Conservation (phyloP, 1,140 invertebrate species). For the Heterodera schachtii region DNA sequence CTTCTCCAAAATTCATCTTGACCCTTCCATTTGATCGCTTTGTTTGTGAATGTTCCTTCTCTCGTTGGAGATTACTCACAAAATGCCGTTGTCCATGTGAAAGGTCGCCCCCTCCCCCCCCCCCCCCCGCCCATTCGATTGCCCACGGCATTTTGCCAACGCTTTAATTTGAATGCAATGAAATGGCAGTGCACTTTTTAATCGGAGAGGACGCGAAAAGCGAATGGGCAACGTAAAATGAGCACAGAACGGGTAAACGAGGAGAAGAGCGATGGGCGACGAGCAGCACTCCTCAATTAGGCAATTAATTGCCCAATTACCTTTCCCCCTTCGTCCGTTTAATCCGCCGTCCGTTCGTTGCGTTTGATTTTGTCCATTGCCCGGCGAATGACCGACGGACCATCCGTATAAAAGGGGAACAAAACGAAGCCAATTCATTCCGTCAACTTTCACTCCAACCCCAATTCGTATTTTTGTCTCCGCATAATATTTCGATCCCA, state of each 20-base stretch:
- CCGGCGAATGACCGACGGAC: not conserved
- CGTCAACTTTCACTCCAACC: no score
- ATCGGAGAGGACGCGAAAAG: no score
- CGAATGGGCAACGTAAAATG: no score
- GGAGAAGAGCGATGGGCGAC: no score
- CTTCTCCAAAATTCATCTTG: not conserved
- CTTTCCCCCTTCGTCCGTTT: no score
- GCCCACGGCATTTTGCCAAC: not conserved
- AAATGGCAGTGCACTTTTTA: no score
- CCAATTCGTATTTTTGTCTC: no score
- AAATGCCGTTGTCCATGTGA: not conserved
- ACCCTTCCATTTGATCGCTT: not conserved
- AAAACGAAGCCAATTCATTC: not conserved
- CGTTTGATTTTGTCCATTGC: not conserved
- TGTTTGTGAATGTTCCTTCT: not conserved
- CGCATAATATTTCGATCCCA: no score
- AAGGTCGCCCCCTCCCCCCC: no score
- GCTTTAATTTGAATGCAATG: not conserved
- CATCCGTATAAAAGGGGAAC: not conserved
- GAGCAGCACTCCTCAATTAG: no score
- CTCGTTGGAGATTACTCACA: not conserved
- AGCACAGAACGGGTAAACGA: no score
- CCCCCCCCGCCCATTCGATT: not conserved
- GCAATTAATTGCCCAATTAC: no score
- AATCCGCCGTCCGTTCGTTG: not conserved